A percentile compares a stretch with the other conserved stretches of the same genome.
Evolutionary conservation across 2,888 invertebrate genomes (phyloP).

Genomic region (Aphodius sticticus): DNA sequence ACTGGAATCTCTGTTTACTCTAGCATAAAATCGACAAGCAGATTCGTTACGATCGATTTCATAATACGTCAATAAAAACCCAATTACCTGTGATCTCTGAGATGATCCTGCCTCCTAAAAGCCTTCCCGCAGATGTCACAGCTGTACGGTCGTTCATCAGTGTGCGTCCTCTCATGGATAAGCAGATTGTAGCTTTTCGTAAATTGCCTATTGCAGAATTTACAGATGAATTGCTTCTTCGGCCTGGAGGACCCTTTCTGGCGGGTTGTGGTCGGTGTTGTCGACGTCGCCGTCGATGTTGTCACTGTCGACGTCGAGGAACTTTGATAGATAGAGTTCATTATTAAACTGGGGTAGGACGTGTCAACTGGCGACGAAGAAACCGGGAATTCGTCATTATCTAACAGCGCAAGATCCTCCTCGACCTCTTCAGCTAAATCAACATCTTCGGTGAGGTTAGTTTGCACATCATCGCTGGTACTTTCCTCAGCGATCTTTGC

Average conservation of each 20-base stretch:
- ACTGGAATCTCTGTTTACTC: not conserved
- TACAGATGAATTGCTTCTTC: conserved; percentile 98
- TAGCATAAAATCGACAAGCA: not conserved
- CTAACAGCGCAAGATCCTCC: conserved; percentile 77
- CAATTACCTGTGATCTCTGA: conserved; percentile 88
- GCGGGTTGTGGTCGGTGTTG: conserved; percentile 49
- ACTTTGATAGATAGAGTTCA: conserved; percentile 73
- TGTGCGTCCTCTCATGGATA: conserved; percentile 97
- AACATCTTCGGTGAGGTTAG: conserved; percentile 65
- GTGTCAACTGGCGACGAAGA: conserved; percentile 70
- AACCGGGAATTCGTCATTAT: conserved; percentile 75
- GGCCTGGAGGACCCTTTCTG: conserved; percentile 65
- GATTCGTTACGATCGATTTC: not conserved
- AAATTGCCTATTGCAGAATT: conserved; percentile 97
- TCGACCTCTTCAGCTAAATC: conserved; percentile 77
- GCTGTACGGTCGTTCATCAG: conserved; percentile 96
- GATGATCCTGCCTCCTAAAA: conserved; percentile 95
- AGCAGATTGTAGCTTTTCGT: conserved; percentile 97
- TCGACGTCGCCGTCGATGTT: conserved; percentile 57
- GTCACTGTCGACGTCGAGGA: conserved; percentile 58
- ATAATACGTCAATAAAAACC: conserved; percentile 10
- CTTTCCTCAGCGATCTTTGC: conserved; percentile 57
- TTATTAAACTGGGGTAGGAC: conserved; percentile 74
- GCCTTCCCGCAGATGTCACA: conserved; percentile 99
- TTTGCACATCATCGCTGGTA: conserved; percentile 51